Evolutionary conservation across 2,113 vertebrate species (phyloP).

Genomic region (Fulica atra): DNA sequence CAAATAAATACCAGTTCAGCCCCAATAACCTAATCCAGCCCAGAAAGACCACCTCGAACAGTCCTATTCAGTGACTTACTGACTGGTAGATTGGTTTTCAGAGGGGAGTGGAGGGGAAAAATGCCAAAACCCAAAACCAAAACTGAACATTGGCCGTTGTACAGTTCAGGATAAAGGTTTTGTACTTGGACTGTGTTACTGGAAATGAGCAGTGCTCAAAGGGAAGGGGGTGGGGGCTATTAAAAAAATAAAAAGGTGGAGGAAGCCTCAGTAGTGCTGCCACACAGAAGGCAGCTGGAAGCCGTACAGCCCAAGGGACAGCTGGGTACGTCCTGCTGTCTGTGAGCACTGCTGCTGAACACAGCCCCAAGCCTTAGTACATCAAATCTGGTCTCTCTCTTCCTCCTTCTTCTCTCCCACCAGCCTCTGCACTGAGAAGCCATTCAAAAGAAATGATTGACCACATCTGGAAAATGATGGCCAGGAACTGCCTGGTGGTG

Average conservation of each 20-base stretch:
- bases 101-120: not conserved
- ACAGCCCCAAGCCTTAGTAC: not conserved
- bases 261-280: not conserved
- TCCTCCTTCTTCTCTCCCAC: not conserved
- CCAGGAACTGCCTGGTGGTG: not conserved
- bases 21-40: slow-evolving; percentile 30
- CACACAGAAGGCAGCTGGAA: not conserved
- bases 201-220: not conserved
- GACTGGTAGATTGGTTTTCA: not conserved
- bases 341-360: not conserved
- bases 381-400: not conserved
- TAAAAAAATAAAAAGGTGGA: not conserved
- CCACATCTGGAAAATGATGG: not conserved
- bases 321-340: not conserved
- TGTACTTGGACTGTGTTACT: not conserved
- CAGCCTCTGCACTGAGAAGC: not conserved
- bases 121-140: not conserved
- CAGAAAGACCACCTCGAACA: not conserved
- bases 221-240: not conserved
- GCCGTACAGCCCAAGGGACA: accelerated
- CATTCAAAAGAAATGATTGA: not conserved
- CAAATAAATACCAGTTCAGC: not conserved
- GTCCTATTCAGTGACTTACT: not conserved
- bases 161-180: not conserved
- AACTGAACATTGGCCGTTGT: not conserved